A percentile compares a stretch with the other conserved stretches of the same genome.
Evolutionary conservation across 2,113 vertebrate genomes (phyloP).

Genomic region (Vidua chalybeata): DNA sequence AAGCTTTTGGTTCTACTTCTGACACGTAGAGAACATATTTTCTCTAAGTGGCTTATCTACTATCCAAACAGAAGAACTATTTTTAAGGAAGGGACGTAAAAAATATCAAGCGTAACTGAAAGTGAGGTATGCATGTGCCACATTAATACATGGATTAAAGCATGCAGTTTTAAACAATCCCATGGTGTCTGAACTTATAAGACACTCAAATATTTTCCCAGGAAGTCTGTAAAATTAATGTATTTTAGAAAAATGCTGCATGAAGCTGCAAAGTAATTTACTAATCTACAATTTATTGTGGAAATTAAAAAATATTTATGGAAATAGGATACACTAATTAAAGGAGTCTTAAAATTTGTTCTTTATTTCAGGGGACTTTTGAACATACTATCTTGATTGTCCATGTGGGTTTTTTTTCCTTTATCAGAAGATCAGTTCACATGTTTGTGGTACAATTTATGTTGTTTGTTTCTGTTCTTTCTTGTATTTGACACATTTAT

Average conservation of each 20-base stretch:
- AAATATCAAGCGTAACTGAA: neutral
- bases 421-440: neutral
- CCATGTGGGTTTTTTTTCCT: neutral
- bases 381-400: neutral
- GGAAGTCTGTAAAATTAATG: neutral
- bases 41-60: neutral
- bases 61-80: neutral
- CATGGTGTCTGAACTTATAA: neutral
- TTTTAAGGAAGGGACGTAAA: neutral
- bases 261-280: neutral
- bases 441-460: neutral
- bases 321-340: neutral
- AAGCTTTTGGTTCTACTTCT: constrained; percentile 41
- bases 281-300: neutral
- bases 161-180: neutral
- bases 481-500: neutral
- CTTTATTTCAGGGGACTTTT: neutral
- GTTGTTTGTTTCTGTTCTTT: neutral
- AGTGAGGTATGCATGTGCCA: neutral
- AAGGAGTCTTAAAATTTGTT: neutral
- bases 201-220: neutral
- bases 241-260: neutral
- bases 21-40: neutral
- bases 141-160: neutral
- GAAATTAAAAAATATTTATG: neutral